Conservation (phyloP, 1,140 invertebrate genomes). For the Fopius arisanus region DNA sequence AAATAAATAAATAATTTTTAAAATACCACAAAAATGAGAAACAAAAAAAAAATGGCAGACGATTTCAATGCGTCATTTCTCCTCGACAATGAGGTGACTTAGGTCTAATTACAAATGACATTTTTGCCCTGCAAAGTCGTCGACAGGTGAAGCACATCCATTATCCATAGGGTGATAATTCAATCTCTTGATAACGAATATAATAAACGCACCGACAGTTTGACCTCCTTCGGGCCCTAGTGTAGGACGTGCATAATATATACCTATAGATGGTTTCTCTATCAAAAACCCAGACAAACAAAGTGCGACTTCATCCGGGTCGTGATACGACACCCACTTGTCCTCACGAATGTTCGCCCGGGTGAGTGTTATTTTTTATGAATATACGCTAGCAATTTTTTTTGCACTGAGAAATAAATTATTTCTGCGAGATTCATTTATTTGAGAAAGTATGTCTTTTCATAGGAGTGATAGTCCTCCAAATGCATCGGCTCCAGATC, state of each 20-base stretch:
- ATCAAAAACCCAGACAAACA: not conserved
- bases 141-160: not conserved
- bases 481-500: no score
- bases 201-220: slow-evolving; percentile 2
- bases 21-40: not conserved
- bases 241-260: not conserved
- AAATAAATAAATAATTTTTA: not conserved
- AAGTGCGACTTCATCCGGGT: slow-evolving; percentile 2
- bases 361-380: no score
- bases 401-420: no score
- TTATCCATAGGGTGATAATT: slow-evolving; percentile 1
- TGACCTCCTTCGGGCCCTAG: not conserved
- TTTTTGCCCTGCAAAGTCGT: not conserved
- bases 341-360: no score
- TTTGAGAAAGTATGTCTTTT: no score
- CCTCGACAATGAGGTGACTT: not conserved
- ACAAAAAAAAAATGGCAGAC: not conserved
- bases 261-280: not conserved
- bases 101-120: not conserved
- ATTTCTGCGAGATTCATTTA: no score
- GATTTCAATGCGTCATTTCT: not conserved
- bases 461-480: no score
- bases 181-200: not conserved
- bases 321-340: not conserved
- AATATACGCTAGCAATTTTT: no score